Evolutionary conservation across 2,797 vertebrate species (phyloP).

Genomic region (Notamacropus eugenii): DNA sequence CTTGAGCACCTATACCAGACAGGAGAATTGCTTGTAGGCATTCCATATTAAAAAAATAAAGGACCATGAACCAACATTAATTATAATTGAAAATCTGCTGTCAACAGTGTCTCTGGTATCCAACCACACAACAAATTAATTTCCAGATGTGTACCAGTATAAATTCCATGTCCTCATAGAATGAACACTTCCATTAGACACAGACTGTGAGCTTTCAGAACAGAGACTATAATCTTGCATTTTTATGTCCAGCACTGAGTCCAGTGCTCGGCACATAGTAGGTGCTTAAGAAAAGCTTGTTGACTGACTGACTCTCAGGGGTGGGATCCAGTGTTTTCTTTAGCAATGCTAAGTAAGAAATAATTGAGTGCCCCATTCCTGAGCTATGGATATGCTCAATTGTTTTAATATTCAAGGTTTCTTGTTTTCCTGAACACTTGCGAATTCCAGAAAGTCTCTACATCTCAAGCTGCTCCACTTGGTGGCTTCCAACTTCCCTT

Average conservation of each 20-base stretch:
- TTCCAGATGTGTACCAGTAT: neutral
- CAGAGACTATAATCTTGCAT: neutral
- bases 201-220: neutral
- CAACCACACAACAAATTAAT: neutral
- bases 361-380: rapidly evolving
- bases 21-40: neutral
- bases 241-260: neutral
- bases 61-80: neutral
- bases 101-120: neutral
- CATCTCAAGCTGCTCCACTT: neutral
- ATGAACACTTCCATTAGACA: neutral
- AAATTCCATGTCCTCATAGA: neutral
- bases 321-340: rapidly evolving
- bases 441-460: constrained; percentile 27
- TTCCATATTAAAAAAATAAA: neutral
- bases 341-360: neutral
- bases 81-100: neutral
- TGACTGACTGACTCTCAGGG: neutral
- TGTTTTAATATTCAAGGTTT: neutral
- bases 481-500: constrained; percentile 62
- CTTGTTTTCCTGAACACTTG: constrained; percentile 35
- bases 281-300: neutral
- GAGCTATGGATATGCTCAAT: neutral
- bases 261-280: neutral
- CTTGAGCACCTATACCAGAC: neutral